Evolutionary conservation across 2,113 vertebrate genomes (phyloP).

Genomic region (Scomber colias): DNA sequence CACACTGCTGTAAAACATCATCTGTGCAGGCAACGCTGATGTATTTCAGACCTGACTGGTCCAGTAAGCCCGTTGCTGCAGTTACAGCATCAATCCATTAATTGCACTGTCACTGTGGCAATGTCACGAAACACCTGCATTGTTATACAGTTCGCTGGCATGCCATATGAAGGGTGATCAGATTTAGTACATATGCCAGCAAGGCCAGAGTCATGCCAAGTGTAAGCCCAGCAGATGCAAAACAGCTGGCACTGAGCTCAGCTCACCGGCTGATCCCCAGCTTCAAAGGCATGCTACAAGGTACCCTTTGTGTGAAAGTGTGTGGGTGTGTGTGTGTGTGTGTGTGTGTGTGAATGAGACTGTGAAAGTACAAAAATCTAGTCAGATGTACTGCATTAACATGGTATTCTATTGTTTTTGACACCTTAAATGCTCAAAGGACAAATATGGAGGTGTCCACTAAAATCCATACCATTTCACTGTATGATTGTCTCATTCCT

Average conservation of each 20-base stretch:
- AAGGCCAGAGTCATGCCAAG: constrained; percentile 61
- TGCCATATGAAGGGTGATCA: constrained; percentile 61
- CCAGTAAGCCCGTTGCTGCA: constrained; percentile 70
- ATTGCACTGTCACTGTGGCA: constrained; percentile 72
- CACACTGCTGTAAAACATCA: constrained; percentile 50
- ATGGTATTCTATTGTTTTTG: constrained; percentile 27
- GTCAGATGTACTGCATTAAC: constrained; percentile 36
- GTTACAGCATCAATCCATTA: constrained; percentile 73
- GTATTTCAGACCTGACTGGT: constrained; percentile 71
- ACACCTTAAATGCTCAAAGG: constrained; percentile 36
- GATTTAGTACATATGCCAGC: constrained; percentile 69
- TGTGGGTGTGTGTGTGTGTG: constrained; percentile 4
- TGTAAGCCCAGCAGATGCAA: constrained; percentile 75
- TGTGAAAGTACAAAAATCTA: constrained; percentile 14
- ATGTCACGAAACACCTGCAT: constrained; percentile 75
- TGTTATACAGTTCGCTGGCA: constrained; percentile 68
- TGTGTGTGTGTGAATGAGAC: neutral
- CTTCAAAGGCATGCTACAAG: constrained; percentile 65
- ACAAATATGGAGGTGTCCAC: constrained; percentile 20
- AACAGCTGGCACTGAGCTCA: constrained; percentile 77
- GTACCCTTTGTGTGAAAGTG: constrained; percentile 55
- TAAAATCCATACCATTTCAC: constrained; percentile 36
- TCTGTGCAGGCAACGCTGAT: constrained; percentile 36
- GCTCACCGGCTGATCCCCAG: constrained; percentile 68
- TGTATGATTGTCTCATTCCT: constrained; percentile 14